Percentiles rank a stretch among this genome's conserved stretches.
Conservation (phyloP, 2,797 vertebrate genomes). For the Melanotaenia boesemani region DNA sequence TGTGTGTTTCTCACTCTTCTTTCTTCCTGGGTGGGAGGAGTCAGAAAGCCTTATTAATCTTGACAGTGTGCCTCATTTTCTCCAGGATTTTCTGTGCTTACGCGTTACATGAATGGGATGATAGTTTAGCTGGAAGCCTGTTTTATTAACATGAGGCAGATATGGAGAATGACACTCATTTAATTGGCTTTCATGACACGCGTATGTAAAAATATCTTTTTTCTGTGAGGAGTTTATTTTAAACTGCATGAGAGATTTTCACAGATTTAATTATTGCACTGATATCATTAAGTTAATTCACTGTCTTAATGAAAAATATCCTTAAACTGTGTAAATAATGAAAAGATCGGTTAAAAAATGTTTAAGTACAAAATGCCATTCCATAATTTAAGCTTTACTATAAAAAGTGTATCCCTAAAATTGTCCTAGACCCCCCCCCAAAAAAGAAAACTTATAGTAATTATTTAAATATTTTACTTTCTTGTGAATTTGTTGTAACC, state of each 20-base stretch:
- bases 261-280: neutral
- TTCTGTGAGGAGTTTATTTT: neutral
- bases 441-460: neutral
- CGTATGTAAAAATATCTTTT: neutral
- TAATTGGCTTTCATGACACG: constrained; percentile 33
- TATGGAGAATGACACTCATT: constrained; percentile 20
- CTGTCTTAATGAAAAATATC: neutral
- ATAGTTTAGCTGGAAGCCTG: constrained; percentile 24
- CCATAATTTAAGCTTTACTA: too few species aligned
- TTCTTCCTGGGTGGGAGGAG: constrained; percentile 29
- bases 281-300: neutral
- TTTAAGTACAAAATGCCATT: neutral
- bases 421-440: too few species aligned
- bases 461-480: neutral
- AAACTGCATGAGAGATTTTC: neutral
- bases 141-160: constrained; percentile 19
- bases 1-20: constrained; percentile 11
- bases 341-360: neutral
- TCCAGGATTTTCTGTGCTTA: constrained; percentile 31
- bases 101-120: constrained; percentile 41
- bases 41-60: constrained; percentile 51
- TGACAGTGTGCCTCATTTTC: constrained; percentile 44
- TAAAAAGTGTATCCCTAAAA: too few species aligned
- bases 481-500: neutral
- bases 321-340: neutral